A percentile compares a stretch with the other conserved stretches of the same genome.
phyloP scores from a whole-genome alignment of 2,888 invertebrate species.

The Hoplodrina blanda region DNA sequence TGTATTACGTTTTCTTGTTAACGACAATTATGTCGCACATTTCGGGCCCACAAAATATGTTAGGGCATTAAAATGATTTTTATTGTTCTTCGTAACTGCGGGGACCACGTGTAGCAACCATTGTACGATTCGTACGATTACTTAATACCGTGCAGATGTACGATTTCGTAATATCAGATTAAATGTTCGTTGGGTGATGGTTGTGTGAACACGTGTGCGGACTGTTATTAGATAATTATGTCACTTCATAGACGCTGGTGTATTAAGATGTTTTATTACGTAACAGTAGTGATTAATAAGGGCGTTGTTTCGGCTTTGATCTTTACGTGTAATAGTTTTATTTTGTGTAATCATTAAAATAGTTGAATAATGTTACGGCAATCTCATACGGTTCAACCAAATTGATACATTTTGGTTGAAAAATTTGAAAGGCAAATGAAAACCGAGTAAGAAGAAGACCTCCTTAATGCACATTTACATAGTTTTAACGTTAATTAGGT shows the following conservation, averaged over 20 bases:
- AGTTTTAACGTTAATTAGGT: not conserved
- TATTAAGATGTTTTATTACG: slow-evolving; percentile 44
- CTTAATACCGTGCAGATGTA: slow-evolving; percentile 74
- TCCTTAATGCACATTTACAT: slow-evolving; percentile 21
- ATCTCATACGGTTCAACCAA: not conserved
- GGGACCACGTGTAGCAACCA: slow-evolving; percentile 65
- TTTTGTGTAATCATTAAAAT: slow-evolving; percentile 17
- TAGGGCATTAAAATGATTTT: slow-evolving; percentile 73
- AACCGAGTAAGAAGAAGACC: not conserved
- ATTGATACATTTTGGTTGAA: not conserved
- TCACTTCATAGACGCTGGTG: slow-evolving; percentile 33
- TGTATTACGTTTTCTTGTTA: slow-evolving; percentile 70
- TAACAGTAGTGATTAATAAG: slow-evolving; percentile 30
- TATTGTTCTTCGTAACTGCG: slow-evolving; percentile 72
- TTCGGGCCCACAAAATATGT: slow-evolving; percentile 70
- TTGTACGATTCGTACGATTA: slow-evolving; percentile 47
- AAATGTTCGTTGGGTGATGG: slow-evolving; percentile 63
- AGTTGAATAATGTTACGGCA: not conserved
- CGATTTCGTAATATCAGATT: slow-evolving; percentile 79
- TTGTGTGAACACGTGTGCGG: slow-evolving; percentile 69
- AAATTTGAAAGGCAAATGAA: slow-evolving; percentile 10
- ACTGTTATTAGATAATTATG: slow-evolving; percentile 64
- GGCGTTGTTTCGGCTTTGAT: slow-evolving; percentile 32
- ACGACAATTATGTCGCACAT: slow-evolving; percentile 70
- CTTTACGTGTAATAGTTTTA: slow-evolving; percentile 5